Percentiles rank a stretch among this genome's conserved stretches.
phyloP scores from a whole-genome alignment of 1,140 invertebrate genomes.

The Onthophagus taurus region DNA sequence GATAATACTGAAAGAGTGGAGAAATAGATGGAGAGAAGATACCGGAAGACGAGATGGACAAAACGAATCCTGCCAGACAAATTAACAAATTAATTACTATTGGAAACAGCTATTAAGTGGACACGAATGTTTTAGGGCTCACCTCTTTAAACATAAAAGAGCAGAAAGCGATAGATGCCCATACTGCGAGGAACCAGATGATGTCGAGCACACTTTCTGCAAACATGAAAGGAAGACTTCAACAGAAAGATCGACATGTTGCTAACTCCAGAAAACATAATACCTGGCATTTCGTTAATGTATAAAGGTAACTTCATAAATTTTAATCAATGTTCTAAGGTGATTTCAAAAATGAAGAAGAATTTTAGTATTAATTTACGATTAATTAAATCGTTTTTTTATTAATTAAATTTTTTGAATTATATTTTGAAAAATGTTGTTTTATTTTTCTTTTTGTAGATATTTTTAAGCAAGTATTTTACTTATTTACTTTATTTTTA shows the following conservation, averaged over 20 bases:
- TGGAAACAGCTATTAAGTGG: conserved; percentile 5
- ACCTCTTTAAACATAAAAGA: background rate
- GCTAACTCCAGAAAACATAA: conserved; percentile 6
- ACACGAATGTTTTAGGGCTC: conserved; percentile 1
- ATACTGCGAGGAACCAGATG: conserved; percentile 5
- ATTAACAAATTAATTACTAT: conserved; percentile 1
- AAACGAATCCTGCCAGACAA: conserved; percentile 9
- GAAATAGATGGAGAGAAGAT: conserved; percentile 9
- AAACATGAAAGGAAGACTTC: background rate
- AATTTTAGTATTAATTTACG: too few species aligned
- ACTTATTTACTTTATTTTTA: too few species aligned
- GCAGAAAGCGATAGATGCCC: conserved; percentile 5
- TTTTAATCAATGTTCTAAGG: too few species aligned
- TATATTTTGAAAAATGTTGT: too few species aligned
- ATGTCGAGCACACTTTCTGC: conserved; percentile 8
- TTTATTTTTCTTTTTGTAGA: too few species aligned
- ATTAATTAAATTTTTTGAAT: too few species aligned
- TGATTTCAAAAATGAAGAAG: too few species aligned
- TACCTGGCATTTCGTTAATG: conserved; percentile 4
- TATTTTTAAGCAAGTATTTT: too few species aligned
- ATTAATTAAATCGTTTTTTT: too few species aligned
- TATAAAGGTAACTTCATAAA: too few species aligned
- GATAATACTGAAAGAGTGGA: too few species aligned
- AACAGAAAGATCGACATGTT: background rate
- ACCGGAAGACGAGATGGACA: conserved; percentile 6